These are phyloP conservation scores for Botrylloides violaceus DNA, from an alignment of 23 tunicate species.

Conservation along the genomic window DNA sequence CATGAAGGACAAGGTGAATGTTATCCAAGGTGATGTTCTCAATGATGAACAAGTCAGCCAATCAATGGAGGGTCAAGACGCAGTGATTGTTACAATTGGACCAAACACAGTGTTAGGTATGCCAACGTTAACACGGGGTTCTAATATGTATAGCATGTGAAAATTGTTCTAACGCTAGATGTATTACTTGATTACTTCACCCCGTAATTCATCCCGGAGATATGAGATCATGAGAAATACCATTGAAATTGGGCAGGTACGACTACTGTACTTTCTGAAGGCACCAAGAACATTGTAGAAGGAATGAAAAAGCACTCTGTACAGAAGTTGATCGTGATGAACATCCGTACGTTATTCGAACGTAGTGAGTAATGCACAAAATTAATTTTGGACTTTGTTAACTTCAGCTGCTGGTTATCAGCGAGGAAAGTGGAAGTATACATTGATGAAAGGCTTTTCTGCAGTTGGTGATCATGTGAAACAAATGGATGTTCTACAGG, in stretches of 20 bases:
- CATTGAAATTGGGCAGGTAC: too few species aligned
- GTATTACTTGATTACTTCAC: too few species aligned
- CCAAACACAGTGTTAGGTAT: slow-evolving; percentile 21
- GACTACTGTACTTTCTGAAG: slow-evolving; percentile 19
- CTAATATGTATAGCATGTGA: too few species aligned
- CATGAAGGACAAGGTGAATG: slow-evolving; percentile 25
- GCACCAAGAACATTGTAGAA: neutral
- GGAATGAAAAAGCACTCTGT: slow-evolving; percentile 4
- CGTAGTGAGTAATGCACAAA: neutral
- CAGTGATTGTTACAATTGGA: slow-evolving; percentile 58
- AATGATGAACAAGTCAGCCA: slow-evolving; percentile 44
- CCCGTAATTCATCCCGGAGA: too few species aligned
- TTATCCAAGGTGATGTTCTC: slow-evolving; percentile 47
- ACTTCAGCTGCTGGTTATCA: neutral
- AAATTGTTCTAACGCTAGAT: too few species aligned
- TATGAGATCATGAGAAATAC: too few species aligned
- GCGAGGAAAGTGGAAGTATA: neutral
- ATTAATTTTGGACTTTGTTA: neutral
- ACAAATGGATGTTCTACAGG: neutral
- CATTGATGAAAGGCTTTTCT: neutral
- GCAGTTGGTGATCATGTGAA: neutral
- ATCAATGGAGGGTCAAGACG: slow-evolving; percentile 59
- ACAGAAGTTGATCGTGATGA: slow-evolving; percentile 5
- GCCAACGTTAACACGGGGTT: too few species aligned
- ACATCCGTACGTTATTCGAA: neutral